A percentile compares a stretch with the other conserved stretches of the same genome.
phyloP scores from a whole-genome alignment of 2,888 invertebrate genomes.

The Limenitis camilla region DNA sequence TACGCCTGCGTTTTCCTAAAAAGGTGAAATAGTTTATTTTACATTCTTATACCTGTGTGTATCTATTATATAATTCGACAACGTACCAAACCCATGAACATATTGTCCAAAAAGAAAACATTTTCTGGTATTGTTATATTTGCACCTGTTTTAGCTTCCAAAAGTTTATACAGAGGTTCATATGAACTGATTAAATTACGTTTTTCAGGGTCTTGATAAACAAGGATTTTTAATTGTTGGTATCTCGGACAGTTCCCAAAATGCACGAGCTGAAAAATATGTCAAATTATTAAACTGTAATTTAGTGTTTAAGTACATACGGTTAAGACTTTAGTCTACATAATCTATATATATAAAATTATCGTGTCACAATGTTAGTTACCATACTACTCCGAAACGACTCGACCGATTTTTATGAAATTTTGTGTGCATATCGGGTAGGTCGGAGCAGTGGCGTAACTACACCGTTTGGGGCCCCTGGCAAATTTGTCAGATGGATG shows the following conservation, averaged over 20 bases:
- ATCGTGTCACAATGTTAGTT: no score
- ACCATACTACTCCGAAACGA: no score
- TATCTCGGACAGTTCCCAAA: conserved; percentile 61
- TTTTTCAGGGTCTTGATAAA: conserved; percentile 45
- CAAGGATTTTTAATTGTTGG: conserved; percentile 37
- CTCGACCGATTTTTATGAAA: no score
- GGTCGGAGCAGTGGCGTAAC: no score
- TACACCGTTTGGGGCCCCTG: no score
- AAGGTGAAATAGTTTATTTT: no score
- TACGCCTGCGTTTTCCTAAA: conserved; percentile 43
- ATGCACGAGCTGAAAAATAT: conserved; percentile 51
- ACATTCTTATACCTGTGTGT: no score
- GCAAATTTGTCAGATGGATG: no score
- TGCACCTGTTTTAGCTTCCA: conserved; percentile 45
- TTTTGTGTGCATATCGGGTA: no score
- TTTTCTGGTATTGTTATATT: conserved; percentile 56
- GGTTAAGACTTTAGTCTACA: no score
- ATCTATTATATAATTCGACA: neutral
- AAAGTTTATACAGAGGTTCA: conserved; percentile 37
- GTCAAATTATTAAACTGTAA: neutral
- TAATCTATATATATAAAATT: no score
- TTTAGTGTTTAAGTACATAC: neutral
- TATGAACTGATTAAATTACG: conserved; percentile 41
- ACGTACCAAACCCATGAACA: conserved; percentile 63
- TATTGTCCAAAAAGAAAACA: conserved; percentile 61